Conservation (phyloP, 2,888 invertebrate genomes). For the Agrotis segetum region DNA sequence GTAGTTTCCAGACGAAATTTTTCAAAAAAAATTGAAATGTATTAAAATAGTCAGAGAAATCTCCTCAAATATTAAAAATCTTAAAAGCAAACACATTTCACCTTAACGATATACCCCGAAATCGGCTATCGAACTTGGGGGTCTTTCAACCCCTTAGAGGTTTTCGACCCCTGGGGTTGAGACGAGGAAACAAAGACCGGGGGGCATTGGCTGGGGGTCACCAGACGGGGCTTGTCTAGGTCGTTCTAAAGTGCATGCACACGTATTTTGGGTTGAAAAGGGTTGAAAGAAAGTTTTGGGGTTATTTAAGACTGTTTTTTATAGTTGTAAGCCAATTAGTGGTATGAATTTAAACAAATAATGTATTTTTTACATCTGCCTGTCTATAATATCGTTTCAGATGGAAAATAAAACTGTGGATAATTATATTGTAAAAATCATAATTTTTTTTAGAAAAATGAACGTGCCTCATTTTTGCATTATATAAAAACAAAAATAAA, state of each 20-base stretch:
- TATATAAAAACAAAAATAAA: too few species aligned
- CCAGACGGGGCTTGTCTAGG: constrained; percentile 39
- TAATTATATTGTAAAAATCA: too few species aligned
- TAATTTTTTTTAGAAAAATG: too few species aligned
- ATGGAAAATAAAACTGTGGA: too few species aligned
- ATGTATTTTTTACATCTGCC: too few species aligned
- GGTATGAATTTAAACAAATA: not conserved
- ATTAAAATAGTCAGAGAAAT: not conserved
- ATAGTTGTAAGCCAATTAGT: not conserved
- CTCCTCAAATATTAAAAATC: constrained; percentile 2
- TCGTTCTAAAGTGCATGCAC: constrained; percentile 23
- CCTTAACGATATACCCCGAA: constrained; percentile 18
- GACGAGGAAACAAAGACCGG: constrained; percentile 48
- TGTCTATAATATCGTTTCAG: too few species aligned
- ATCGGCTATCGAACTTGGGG: constrained; percentile 20
- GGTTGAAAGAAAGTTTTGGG: not conserved
- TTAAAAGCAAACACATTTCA: not conserved
- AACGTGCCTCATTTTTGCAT: too few species aligned
- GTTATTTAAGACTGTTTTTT: not conserved
- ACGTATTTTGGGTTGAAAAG: constrained; percentile 24
- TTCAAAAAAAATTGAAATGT: not conserved
- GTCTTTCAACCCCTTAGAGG: not conserved
- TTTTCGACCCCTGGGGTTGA: constrained; percentile 19
- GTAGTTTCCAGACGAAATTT: not conserved
- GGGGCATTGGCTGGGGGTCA: constrained; percentile 41